Evolutionary conservation across 2,113 vertebrate genomes (phyloP), one percentile per base, ranked within the genome.

Genomic region (Seriola dumerili): DNA sequence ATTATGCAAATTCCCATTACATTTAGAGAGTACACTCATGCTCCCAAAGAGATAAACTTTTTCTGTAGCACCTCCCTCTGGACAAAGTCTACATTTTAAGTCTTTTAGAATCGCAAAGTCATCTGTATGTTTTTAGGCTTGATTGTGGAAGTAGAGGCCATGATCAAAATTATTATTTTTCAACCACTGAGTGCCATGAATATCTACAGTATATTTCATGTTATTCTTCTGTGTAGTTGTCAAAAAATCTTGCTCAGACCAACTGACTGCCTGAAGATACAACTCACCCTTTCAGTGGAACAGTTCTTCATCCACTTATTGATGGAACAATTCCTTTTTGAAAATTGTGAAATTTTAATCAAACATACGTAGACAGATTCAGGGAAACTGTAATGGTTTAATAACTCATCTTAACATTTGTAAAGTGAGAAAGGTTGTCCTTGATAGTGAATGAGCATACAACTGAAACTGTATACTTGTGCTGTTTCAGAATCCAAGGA

Each of bases 401-500:
- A 19, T 21, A 14, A 46, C 9, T 38, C 11, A 61, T 42, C 67
- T 32, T 65, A 34, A 21, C 46, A 13, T 23, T 16, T 68, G 8
- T 14, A 32, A 19, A 36, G 7, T 19, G 19, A 46, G 7, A 23
- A 10, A 34, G 5, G 25, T 69, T 72, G 32, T 19, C 48, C 13
- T 29, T 13, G 32, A 50, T 44, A 42, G 32, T 65, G 21, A 14
- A 8, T 52, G 5, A 62, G n/a, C 19, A 9, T 21, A 54, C 19
- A 6, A 36, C 13, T 59, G 25, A 65, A 71, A 59, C 42, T 55
- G n/a, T 62, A 40, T 29, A n/a, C 55, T 25, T 76, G 4, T 70
- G 68, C 34, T 64, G 21, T 54, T 59, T 88, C 55, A 55, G 50
- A 75, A 50, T 70, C 29, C 21, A 70, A 44, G 29, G 7, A 72